Base-by-base conservation (phyloP, 30 jellyfish, hydroid and myxozoan genomes). In the Haliclystus octoradiatus region DNA sequence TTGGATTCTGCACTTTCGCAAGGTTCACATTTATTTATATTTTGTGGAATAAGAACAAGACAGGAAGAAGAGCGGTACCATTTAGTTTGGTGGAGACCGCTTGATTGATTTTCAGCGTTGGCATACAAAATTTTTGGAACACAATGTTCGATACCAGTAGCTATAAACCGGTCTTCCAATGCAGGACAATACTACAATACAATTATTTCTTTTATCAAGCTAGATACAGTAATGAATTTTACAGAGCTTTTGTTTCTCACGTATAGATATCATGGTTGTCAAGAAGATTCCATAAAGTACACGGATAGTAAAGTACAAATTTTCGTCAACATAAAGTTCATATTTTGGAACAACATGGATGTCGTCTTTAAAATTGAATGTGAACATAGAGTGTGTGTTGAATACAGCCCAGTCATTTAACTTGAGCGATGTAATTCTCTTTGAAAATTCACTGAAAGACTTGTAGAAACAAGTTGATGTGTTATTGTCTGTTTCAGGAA, bases 231-330 rank as follows among this genome's bases (percentile, higher is more conserved):
- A n/a, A n/a, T n/a, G n/a, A n/a, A n/a, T n/a, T n/a, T n/a, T n/a
- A n/a, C n/a, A n/a, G n/a, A n/a, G n/a, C n/a, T n/a, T n/a, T n/a
- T n/a, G n/a, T n/a, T n/a, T n/a, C n/a, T n/a, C n/a, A n/a, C n/a
- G n/a, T n/a, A n/a, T n/a, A n/a, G n/a, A n/a, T n/a, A 33, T 3
- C 81, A 70, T 70, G 81, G 12, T n/a, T 22, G 1, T 24, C 4
- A 1, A 60, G 81, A 1, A 68, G 2, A 26, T 70, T 70, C 73
- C 81, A 52, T 4, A 53, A 70, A 70, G 52, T 2, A 70, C 81
- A 27, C 81, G 50, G 27, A 50, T 26, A 2, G 29, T 1, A 70
- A 2, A 70, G 1, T 2, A 2, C 29, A 70, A 73, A 52, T 70
- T 52, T 2, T n/a, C n/a, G n/a, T n/a, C n/a, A n/a, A n/a, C n/a